Conservation (phyloP, 2,113 vertebrate species). For the Nestor notabilis region DNA sequence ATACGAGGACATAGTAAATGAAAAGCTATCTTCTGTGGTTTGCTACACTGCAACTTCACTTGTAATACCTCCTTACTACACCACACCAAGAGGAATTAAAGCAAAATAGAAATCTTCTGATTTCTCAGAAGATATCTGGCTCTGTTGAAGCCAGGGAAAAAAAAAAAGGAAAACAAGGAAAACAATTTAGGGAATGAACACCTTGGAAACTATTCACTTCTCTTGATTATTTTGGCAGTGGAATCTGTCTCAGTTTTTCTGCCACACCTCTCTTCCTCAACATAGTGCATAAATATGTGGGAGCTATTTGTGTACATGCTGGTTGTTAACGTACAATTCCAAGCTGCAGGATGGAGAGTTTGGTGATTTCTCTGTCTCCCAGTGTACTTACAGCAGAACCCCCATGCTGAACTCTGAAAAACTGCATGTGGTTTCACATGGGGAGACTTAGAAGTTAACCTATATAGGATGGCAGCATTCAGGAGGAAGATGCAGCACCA, state of each 20-base stretch:
- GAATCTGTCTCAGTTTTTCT: not conserved
- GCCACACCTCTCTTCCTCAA: constrained; percentile 19
- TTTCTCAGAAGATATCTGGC: not conserved
- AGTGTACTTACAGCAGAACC: not conserved
- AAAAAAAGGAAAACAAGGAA: not conserved
- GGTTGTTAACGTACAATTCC: not conserved
- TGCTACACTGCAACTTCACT: not conserved
- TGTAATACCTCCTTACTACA: not conserved
- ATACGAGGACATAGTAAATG: not conserved
- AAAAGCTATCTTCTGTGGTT: not conserved
- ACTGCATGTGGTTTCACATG: accelerated
- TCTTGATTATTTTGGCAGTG: constrained; percentile 46
- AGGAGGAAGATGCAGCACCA: not conserved
- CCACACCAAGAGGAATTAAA: not conserved
- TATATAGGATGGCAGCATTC: not conserved
- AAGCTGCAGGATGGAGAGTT: not conserved
- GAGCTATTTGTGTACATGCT: not conserved
- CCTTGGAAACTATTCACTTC: constrained; percentile 50
- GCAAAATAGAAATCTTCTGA: not conserved
- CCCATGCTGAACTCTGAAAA: not conserved
- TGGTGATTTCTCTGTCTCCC: not conserved
- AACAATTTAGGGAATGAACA: constrained; percentile 50
- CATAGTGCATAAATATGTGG: not conserved
- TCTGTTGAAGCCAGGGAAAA: not conserved
- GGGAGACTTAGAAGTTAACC: not conserved